Evolutionary conservation across 2,888 invertebrate species (phyloP), one percentile per base, ranked within the genome.

Genomic region (Molanna angustata): DNA sequence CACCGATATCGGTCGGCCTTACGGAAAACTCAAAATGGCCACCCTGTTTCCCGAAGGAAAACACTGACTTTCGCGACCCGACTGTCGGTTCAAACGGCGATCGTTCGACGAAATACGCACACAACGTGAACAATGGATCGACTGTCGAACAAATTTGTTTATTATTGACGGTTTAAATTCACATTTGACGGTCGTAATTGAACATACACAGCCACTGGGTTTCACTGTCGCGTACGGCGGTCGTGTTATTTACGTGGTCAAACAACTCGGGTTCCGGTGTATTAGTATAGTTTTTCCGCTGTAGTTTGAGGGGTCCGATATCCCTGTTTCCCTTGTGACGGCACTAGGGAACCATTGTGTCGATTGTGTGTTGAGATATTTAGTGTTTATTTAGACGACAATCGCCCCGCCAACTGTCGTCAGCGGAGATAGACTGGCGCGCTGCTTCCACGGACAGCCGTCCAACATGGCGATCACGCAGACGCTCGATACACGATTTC

Each of bases 391-490:
- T 46, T 9, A 50, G 55, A 35, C 14, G 27, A 49, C 48, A 39
- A 47, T 35, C 50, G 51, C 45, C 39, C 48, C 42, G n/a, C n/a
- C n/a, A n/a, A 46, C 44, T 37, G 54, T 46, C 49, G 52, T 48
- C 45, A 19, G 51, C 40, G 18, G 49, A 49, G 49, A 31, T 39
- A 44, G 49, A 49, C 57, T 57, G 52, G 49, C 40, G 57, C 49
- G 43, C 45, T 40, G 46, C 22, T 21, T 21, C 22, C 40, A 40
- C 40, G 49, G 49, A 35, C 49, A 40, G 27, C n/a, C n/a, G n/a
- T n/a, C 33, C 52, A 58, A 58, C 47, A 58, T 58, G 58, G 58
- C 58, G 42, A 52, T 44, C 54, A 58, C 58, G 58, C 58, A 53
- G 56, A 52, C 58, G 58, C 58, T 56, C 56, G 48, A 56, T 56